These are phyloP conservation scores for Hepsetus odoe DNA, from an alignment of 2,113 vertebrate genomes.

Conservation along the genomic window DNA sequence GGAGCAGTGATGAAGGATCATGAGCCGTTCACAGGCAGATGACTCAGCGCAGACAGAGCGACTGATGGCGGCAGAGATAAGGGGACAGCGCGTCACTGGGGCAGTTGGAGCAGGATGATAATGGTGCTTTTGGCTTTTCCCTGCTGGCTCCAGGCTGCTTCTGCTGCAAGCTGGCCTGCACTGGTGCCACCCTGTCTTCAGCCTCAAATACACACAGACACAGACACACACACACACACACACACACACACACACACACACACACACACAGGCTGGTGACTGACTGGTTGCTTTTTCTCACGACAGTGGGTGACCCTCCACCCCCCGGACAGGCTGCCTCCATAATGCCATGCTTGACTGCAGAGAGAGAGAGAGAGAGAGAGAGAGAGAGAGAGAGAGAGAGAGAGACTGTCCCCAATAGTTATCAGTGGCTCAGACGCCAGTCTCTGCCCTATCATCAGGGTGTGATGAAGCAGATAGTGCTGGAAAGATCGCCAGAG, in stretches of 20 bases:
- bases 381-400: conserved; percentile 57
- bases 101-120: conserved; percentile 57
- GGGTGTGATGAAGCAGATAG: conserved; percentile 68
- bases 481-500: conserved; percentile 44
- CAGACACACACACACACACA: conserved; percentile 32
- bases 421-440: conserved; percentile 64
- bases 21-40: conserved; percentile 45
- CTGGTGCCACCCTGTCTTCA: conserved; percentile 75
- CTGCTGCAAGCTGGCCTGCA: conserved; percentile 56
- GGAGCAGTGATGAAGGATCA: conserved; percentile 38
- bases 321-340: conserved; percentile 61
- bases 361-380: conserved; percentile 56
- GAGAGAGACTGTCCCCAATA: conserved; percentile 55
- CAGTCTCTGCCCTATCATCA: conserved; percentile 66
- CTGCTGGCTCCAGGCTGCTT: conserved; percentile 58
- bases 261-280: conserved; percentile 55
- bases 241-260: conserved; percentile 13
- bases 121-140: conserved; percentile 68
- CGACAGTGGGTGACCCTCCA: conserved; percentile 53
- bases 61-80: conserved; percentile 69
- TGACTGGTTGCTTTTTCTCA: conserved; percentile 70
- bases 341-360: conserved; percentile 63
- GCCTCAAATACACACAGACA: conserved; percentile 16
- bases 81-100: conserved; percentile 64
- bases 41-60: conserved; percentile 65